These are phyloP conservation scores for Coleophora flavipennella DNA, from an alignment of 2,888 invertebrate species.

Conservation along the genomic window DNA sequence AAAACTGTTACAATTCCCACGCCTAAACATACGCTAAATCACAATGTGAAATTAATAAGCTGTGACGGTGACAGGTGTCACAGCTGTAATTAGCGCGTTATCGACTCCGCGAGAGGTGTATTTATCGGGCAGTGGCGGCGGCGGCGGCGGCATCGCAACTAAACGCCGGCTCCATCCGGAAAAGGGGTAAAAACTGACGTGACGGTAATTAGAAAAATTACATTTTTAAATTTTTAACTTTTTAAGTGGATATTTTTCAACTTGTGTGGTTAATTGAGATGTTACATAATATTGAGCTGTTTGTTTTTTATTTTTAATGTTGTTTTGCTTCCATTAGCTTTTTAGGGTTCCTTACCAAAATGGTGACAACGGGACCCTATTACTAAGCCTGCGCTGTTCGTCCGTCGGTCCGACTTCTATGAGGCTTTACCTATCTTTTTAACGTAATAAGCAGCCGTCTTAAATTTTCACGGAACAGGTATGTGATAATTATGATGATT, in stretches of 20 bases:
- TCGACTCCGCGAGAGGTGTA: constrained; percentile 38
- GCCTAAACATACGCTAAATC: constrained; percentile 4
- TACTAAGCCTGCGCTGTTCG: too few species aligned
- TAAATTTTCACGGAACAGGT: too few species aligned
- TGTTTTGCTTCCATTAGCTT: too few species aligned
- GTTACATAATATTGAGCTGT: background rate
- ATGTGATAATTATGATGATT: too few species aligned
- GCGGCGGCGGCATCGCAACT: background rate
- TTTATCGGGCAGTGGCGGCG: constrained; percentile 16
- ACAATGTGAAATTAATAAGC: constrained; percentile 5
- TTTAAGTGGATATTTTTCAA: constrained; percentile 2
- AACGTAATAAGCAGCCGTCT: too few species aligned
- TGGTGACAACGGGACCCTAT: too few species aligned
- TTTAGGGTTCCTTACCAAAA: too few species aligned
- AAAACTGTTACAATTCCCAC: constrained; percentile 3
- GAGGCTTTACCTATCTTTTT: too few species aligned
- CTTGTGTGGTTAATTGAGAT: constrained; percentile 2
- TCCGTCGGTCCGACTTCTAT: too few species aligned
- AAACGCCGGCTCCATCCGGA: background rate
- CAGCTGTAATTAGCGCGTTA: constrained; percentile 57
- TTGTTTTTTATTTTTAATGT: background rate
- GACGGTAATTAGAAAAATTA: constrained; percentile 8
- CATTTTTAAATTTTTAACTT: background rate
- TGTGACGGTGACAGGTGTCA: constrained; percentile 44
- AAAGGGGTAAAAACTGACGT: constrained; percentile 3